Evolutionary conservation across 1,140 invertebrate genomes (phyloP).

Genomic region (Cyclina sinensis): DNA sequence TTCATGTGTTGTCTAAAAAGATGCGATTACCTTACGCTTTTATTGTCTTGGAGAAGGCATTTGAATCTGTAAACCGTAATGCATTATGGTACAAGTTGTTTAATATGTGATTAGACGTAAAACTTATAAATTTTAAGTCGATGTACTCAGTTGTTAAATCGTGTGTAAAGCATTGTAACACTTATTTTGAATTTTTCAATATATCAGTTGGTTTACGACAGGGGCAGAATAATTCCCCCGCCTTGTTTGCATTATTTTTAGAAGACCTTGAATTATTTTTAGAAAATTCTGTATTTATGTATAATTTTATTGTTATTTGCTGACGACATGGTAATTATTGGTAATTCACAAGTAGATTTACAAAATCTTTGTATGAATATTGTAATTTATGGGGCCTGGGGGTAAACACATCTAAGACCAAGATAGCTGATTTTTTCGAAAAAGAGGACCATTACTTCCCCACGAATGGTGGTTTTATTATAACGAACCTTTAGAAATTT

Average conservation of each 20-base stretch:
- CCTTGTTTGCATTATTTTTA: neutral
- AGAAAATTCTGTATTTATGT: neutral
- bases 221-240: neutral
- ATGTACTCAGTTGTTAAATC: neutral
- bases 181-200: neutral
- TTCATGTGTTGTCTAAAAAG: neutral
- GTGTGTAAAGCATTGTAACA: neutral
- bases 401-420: neutral
- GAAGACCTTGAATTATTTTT: slow-evolving; percentile 1
- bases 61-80: neutral
- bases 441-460: neutral
- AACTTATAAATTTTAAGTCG: neutral
- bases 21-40: neutral
- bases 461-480: neutral
- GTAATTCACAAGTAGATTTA: too few species aligned
- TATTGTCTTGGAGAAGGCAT: neutral
- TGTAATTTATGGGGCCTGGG: neutral
- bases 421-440: neutral
- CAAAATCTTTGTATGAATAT: neutral
- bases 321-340: too few species aligned
- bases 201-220: neutral
- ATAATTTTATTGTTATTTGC: too few species aligned
- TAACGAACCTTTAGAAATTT: neutral
- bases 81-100: neutral
- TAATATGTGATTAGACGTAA: neutral